Percentiles rank a stretch among this genome's conserved stretches.
Evolutionary conservation across 2,888 invertebrate genomes (phyloP).

Genomic region (Xanthostigma xanthostigma): DNA sequence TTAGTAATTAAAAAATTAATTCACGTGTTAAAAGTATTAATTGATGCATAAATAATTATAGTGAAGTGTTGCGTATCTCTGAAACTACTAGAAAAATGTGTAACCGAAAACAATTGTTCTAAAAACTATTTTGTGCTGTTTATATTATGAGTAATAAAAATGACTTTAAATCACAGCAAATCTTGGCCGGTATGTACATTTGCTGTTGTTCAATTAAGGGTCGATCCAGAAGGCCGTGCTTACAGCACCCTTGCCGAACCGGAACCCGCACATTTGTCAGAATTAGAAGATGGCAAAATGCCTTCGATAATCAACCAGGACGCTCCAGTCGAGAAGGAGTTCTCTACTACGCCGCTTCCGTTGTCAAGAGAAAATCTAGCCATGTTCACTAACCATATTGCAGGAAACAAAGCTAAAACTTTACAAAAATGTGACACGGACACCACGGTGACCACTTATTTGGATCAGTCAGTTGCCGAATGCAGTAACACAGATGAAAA

Average conservation of each 20-base stretch:
- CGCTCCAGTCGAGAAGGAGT: too few relatives aligned
- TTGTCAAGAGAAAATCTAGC: conserved; percentile 21
- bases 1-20: too few relatives aligned
- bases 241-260: conserved; percentile 23
- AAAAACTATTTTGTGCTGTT: too few relatives aligned
- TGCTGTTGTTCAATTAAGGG: conserved; percentile 28
- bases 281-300: too few relatives aligned
- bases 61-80: too few relatives aligned
- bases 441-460: conserved; percentile 23
- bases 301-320: too few relatives aligned
- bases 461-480: conserved; percentile 20
- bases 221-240: conserved; percentile 26
- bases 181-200: conserved; percentile 30
- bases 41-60: too few relatives aligned
- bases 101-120: too few relatives aligned
- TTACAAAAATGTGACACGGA: conserved; percentile 23
- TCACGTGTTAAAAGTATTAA: too few relatives aligned
- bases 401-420: conserved; percentile 12
- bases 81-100: too few relatives aligned
- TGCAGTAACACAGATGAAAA: conserved; percentile 4
- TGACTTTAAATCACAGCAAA: conserved; percentile 30
- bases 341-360: conserved; percentile 10
- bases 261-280: not conserved
- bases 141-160: conserved; percentile 6
- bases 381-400: conserved; percentile 16